Percentiles rank a stretch among this genome's conserved stretches.
phyloP scores from a whole-genome alignment of 2,797 vertebrate genomes.

The Triplophysa yarkandensis region DNA sequence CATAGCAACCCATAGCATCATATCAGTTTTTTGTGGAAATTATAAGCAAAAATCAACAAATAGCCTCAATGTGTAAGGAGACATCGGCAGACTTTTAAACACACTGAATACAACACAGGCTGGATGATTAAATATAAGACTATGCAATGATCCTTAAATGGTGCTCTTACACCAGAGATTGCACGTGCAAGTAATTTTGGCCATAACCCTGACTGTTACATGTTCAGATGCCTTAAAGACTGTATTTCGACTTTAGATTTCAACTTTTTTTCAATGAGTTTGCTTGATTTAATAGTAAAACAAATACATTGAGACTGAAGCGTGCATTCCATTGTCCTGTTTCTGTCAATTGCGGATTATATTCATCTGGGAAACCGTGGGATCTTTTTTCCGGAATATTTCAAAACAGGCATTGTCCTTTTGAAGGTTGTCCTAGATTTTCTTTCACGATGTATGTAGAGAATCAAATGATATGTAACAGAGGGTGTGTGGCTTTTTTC shows the following conservation, averaged over 20 bases:
- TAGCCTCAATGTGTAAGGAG: background rate
- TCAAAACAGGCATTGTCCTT: background rate
- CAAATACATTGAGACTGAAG: background rate
- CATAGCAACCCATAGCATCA: background rate
- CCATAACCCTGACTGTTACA: background rate
- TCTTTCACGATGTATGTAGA: background rate
- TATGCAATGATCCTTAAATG: slow-evolving; percentile 29
- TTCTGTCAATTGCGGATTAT: background rate
- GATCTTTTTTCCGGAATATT: background rate
- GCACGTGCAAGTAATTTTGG: slow-evolving; percentile 20
- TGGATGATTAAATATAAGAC: slow-evolving; percentile 14
- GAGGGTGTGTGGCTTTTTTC: background rate
- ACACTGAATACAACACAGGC: slow-evolving; percentile 19
- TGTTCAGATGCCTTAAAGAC: background rate
- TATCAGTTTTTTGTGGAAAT: background rate
- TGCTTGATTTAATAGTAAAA: background rate
- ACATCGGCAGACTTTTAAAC: background rate
- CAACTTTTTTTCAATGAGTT: background rate
- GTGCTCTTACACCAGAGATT: slow-evolving; percentile 3
- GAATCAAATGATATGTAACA: background rate
- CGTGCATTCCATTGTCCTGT: background rate
- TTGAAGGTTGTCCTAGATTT: slow-evolving; percentile 37
- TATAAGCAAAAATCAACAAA: background rate
- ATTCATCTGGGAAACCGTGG: slow-evolving; percentile 4
- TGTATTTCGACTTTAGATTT: background rate